These are phyloP conservation scores for Todiramphus saurophagus DNA, from an alignment of 2,113 vertebrate species.

Conservation along the genomic window DNA sequence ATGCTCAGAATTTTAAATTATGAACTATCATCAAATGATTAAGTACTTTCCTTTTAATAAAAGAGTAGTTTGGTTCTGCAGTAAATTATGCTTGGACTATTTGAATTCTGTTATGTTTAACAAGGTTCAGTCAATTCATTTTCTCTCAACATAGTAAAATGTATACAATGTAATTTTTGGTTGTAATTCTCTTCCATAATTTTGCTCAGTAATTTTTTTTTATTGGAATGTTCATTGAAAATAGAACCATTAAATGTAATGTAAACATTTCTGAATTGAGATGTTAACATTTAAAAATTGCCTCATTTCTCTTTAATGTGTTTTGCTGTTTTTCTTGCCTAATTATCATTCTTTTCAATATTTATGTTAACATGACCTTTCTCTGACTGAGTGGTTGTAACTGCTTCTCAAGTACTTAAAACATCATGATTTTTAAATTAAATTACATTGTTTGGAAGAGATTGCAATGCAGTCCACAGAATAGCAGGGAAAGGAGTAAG, in stretches of 20 bases:
- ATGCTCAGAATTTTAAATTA: neutral
- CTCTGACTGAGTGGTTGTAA: conserved; percentile 68
- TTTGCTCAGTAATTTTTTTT: conserved; percentile 20
- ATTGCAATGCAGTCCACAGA: conserved; percentile 6
- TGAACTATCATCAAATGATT: neutral
- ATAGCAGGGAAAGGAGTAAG: neutral
- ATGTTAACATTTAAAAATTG: conserved; percentile 74
- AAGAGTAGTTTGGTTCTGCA: neutral
- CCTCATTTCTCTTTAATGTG: conserved; percentile 60
- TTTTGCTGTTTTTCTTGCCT: conserved; percentile 71
- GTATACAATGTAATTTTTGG: neutral
- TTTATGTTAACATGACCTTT: conserved; percentile 78
- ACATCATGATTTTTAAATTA: conserved; percentile 71
- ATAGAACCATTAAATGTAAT: conserved; percentile 56
- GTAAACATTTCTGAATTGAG: conserved; percentile 66
- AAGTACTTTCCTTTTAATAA: neutral
- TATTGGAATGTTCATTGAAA: conserved; percentile 41
- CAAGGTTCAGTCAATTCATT: neutral
- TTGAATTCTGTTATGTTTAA: conserved; percentile 6
- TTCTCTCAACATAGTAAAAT: conserved; percentile 3
- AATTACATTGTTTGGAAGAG: conserved; percentile 35
- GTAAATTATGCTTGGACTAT: neutral
- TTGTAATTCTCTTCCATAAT: conserved; percentile 24
- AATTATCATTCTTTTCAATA: conserved; percentile 76
- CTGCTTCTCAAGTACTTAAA: conserved; percentile 54